Percentiles rank a stretch among this genome's conserved stretches.
Conservation (phyloP, 1,140 invertebrate species). For the Teleogryllus occipitalis region DNA sequence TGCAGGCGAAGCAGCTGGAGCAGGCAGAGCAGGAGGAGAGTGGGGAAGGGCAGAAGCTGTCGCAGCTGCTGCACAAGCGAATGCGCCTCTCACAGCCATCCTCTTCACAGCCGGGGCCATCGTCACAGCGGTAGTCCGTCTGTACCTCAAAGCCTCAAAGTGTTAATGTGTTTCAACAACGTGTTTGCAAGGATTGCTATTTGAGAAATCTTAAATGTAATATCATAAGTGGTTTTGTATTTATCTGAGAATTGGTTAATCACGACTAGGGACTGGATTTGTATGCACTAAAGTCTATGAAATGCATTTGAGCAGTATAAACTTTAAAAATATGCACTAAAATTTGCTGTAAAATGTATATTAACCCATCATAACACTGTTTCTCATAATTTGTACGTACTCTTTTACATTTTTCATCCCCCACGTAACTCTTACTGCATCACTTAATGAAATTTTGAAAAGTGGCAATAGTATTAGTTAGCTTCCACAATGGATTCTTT, state of each 20-base stretch:
- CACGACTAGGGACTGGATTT: background rate
- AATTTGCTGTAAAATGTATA: too few relatives aligned
- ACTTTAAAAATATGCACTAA: background rate
- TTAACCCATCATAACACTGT: too few relatives aligned
- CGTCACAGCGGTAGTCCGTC: background rate
- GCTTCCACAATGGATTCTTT: too few relatives aligned
- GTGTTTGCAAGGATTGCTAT: background rate
- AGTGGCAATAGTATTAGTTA: too few relatives aligned
- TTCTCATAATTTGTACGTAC: too few relatives aligned
- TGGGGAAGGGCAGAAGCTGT: background rate
- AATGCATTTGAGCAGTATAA: background rate
- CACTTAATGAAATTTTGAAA: too few relatives aligned
- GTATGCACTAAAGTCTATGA: background rate
- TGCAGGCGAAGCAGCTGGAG: background rate
- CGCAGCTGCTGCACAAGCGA: background rate
- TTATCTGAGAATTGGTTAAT: background rate
- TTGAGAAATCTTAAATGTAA: background rate
- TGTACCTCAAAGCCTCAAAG: too few relatives aligned
- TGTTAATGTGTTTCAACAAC: too few relatives aligned
- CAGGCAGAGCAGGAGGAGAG: background rate
- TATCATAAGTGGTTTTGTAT: background rate
- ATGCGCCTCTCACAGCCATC: background rate
- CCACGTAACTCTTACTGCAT: too few relatives aligned
- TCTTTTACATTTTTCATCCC: too few relatives aligned
- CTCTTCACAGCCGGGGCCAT: background rate